Evolutionary conservation across 2,113 vertebrate genomes (phyloP), one percentile per base, ranked within the genome.

Genomic region (Malurus elegans): DNA sequence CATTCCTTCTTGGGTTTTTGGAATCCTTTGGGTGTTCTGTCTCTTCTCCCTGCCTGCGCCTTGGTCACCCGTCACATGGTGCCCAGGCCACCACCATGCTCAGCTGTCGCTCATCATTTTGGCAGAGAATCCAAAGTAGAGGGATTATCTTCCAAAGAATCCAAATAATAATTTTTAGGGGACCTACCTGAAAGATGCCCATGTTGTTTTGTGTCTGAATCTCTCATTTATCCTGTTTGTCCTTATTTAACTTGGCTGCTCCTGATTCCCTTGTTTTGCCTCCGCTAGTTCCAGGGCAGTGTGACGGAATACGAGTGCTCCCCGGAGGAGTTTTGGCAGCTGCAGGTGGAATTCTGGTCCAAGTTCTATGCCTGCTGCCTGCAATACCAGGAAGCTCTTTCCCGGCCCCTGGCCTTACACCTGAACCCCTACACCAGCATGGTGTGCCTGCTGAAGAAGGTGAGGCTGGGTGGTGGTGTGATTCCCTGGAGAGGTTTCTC

Each of bases 261-360:
- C 21, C 28, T 38, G 26, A 79, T 38, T 25, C 8, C 18, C 54
- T 31, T 32, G 13, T 67, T 72, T 54, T 69, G 29, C 28, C 53
- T 26, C 64, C 0, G 0, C 62, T 88, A 99, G 99, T 98, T 99
- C 91, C 99, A 99, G 96, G 97, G 98, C 97, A 99, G 98, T 6
- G 97, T 99, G 87, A 99, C 98, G 0, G 98, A 99, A 81, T 99
- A 98, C 2, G 99, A 99, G 97, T 99, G 99, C 92, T 99, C 99
- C 4, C 99, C 98, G 51, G 99, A 99, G 90, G 99, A 99, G 79
- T 99, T 99, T 67, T 98, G 98, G 19, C 98, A 98, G 93, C 97
- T 99, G 65, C 99, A 99, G 91, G 98, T 99, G 93, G 99, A 99
- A 92, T 99, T 99, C 97, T 99, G 99, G 99, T 99, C 99, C 80